Evolutionary conservation across 2,888 invertebrate species (phyloP), one percentile per base, ranked within the genome.

Genomic region (Drosophila helvetica): DNA sequence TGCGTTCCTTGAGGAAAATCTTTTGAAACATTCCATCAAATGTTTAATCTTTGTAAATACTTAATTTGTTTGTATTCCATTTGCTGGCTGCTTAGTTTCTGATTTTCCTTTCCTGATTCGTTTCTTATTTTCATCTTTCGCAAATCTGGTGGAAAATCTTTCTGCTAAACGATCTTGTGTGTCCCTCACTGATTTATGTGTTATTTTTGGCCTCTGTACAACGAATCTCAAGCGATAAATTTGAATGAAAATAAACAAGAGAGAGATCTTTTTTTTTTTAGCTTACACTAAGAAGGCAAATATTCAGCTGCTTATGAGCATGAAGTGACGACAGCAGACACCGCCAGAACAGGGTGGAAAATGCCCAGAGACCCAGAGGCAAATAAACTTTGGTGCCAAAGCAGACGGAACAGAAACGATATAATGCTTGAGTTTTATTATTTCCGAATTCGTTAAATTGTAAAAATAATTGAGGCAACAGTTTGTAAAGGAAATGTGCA

Each of bases 251-350:
- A 81, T 81, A 82, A 79, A 81, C 87, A 82, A 67, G 51, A 15
- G 6, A 15, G 5, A 56, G 43, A 22, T 43, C 58, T 59, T 15
- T 38, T 60, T 59, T 27, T 64, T 38, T 60, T 59, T 27, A 62
- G 48, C 64, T 72, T 50, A 47, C 45, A 42, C 42, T 19, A 46
- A 54, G 19, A 54, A 61, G 68, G 50, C 18, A 48, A 50, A 54
- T 15, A 54, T 75, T 56, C 65, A 63, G 54, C 56, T 65, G 65
- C 70, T 58, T 75, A 80, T 78, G 51, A 59, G 69, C 62, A 53
- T 60, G 55, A 67, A 61, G 64, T 79, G 78, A 83, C 88, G 88
- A 88, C 78, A 88, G 88, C 86, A 60, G 15, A 48, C 3, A 4
- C 18, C 12, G 47, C 59, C 54, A 57, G 47, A 47, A 17, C 3